Base-by-base conservation (phyloP, 2,113 vertebrate genomes). In the Cromileptes altivelis region DNA sequence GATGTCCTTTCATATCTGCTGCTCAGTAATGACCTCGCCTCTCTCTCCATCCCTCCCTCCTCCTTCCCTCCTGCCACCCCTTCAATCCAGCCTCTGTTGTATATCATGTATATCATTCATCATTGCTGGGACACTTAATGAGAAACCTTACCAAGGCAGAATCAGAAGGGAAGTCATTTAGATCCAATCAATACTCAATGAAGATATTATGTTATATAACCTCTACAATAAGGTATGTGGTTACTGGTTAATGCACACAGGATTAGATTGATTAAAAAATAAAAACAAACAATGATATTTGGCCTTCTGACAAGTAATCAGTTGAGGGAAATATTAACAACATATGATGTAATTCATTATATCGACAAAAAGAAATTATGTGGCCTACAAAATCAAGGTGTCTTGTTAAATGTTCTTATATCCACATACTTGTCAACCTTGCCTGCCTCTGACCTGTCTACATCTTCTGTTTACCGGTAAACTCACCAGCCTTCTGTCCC, bases 151-250 rank as follows among this genome's bases (percentile, higher is more conserved):
- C 71, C 80, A 14, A 67, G 76, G 78, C 84, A 82, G 78, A 82
- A 70, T 92, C 82, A 79, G 82, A 85, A 61, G 72, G 84, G 82
- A 84, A 89, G 88, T 88, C 61, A 92, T 93, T 93, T 90, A 83
- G 83, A 89, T 93, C 84, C 89, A 94, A 91, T 92, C 93, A 85
- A 87, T 86, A 87, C 75, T 86, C 81, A 87, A 82, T 91, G 85
- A 89, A 86, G 80, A 91, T 85, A 88, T 81, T 78, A 80, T 4
- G 52, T 81, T 65, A 55, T 69, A 61, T 82, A 72, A 52, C 18
- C 15, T 25, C 27, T 57, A 60, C 69, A 74, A 75, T 81, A 50
- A 67, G 40, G 37, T 8, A 72, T 19, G 33, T 27, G 45, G 68
- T 76, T 75, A 61, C 50, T 53, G 40, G n/a, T 69, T 79, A 68